phyloP scores from a whole-genome alignment of 2,888 invertebrate genomes.

The Rhingia campestris region DNA sequence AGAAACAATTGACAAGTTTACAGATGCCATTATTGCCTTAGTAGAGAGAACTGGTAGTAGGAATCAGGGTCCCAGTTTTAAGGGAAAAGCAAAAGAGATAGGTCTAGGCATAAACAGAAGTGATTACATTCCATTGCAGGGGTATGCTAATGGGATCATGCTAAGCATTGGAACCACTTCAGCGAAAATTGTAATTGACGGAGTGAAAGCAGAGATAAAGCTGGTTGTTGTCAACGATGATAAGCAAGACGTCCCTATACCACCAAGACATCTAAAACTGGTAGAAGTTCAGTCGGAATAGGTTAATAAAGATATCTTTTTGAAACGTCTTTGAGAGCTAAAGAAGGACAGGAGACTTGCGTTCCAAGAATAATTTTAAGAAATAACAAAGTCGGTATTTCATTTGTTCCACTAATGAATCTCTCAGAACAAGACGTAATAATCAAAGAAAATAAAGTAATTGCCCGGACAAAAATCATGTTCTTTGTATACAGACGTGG shows the following conservation, averaged over 20 bases:
- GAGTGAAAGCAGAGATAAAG: no score
- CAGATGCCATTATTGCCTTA: slow-evolving; percentile 14
- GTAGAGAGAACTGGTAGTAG: slow-evolving; percentile 1
- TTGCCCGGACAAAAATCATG: slow-evolving; percentile 29
- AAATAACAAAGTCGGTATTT: slow-evolving; percentile 20
- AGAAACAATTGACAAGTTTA: slow-evolving; percentile 22
- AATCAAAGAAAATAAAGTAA: slow-evolving; percentile 23
- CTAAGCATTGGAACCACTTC: neutral
- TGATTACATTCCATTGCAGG: slow-evolving; percentile 4
- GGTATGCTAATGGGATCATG: slow-evolving; percentile 5
- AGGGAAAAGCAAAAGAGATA: slow-evolving; percentile 1
- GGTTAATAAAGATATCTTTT: slow-evolving; percentile 17
- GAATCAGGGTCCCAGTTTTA: slow-evolving; percentile 1
- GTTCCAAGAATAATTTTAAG: slow-evolving; percentile 34
- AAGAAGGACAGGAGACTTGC: slow-evolving; percentile 38
- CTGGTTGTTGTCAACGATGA: slow-evolving; percentile 52
- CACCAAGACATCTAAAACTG: slow-evolving; percentile 20
- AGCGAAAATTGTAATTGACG: slow-evolving; percentile 23
- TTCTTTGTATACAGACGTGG: no score
- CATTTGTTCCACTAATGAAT: slow-evolving; percentile 33
- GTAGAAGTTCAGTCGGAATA: slow-evolving; percentile 19
- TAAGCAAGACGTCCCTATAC: slow-evolving; percentile 46
- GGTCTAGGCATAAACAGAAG: slow-evolving; percentile 2
- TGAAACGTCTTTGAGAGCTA: slow-evolving; percentile 30
- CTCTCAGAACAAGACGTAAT: slow-evolving; percentile 22